A percentile compares a stretch with the other conserved stretches of the same genome.
Evolutionary conservation across 2,797 vertebrate genomes (phyloP).

Genomic region (Channa striata): DNA sequence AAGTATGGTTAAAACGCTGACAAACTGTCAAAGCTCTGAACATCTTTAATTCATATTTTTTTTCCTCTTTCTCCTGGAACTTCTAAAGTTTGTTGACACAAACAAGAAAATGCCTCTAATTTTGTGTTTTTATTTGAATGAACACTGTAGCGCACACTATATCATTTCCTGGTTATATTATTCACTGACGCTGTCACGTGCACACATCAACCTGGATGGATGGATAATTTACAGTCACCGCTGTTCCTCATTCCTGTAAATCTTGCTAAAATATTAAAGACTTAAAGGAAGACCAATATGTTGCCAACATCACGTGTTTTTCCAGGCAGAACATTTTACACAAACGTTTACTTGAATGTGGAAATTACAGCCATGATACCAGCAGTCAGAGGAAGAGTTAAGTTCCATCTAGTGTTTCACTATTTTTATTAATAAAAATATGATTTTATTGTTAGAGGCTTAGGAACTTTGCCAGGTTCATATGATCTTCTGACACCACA

Average conservation of each 20-base stretch:
- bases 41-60: background rate
- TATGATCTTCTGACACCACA: conserved; percentile 9
- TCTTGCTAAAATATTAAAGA: too few relatives aligned
- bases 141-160: background rate
- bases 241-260: too few relatives aligned
- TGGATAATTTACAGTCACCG: conserved; percentile 2
- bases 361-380: background rate
- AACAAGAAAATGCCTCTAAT: background rate
- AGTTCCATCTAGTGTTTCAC: background rate
- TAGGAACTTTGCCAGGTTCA: conserved; percentile 7
- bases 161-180: background rate
- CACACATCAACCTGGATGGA: background rate
- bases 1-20: conserved; percentile 24
- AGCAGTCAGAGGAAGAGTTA: too few relatives aligned
- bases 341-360: background rate
- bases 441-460: background rate
- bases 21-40: conserved; percentile 20
- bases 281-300: background rate
- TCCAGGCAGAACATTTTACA: background rate
- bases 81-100: background rate
- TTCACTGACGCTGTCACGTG: background rate
- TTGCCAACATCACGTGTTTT: too few relatives aligned
- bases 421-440: conserved; percentile 5
- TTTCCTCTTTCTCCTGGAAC: background rate
- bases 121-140: background rate